Conservation (phyloP, 2,113 vertebrate genomes). For the Motacilla tschutschensis region DNA sequence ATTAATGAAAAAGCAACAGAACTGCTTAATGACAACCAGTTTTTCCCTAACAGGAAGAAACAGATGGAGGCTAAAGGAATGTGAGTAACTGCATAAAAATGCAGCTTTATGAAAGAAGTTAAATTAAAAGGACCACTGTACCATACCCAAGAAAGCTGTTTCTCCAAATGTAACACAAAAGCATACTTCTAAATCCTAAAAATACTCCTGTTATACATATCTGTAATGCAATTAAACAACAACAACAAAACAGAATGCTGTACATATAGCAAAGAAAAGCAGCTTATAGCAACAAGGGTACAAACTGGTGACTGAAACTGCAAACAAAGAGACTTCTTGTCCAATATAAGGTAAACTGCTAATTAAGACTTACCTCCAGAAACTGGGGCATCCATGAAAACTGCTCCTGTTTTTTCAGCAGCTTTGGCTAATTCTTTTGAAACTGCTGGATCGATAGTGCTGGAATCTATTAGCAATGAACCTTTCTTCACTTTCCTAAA, state of each 20-base stretch:
- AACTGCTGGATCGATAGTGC: constrained; percentile 94
- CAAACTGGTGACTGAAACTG: background rate
- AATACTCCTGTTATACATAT: background rate
- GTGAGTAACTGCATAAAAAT: background rate
- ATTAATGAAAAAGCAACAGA: background rate
- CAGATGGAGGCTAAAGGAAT: background rate
- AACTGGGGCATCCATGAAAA: constrained; percentile 98
- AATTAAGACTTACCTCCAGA: constrained; percentile 86
- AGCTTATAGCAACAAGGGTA: background rate
- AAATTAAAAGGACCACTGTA: background rate
- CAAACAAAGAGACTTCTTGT: background rate
- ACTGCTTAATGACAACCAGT: background rate
- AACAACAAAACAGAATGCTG: background rate
- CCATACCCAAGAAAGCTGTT: background rate
- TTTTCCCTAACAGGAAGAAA: background rate
- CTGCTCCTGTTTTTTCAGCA: constrained; percentile 93
- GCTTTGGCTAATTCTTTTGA: constrained; percentile 92
- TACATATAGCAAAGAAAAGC: background rate
- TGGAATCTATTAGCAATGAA: constrained; percentile 95
- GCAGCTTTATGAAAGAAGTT: background rate
- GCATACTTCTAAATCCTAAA: background rate
- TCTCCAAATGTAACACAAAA: background rate
- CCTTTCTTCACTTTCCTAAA: constrained; percentile 96
- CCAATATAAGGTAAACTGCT: background rate
- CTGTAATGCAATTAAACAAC: background rate